Evolutionary conservation across 1,140 invertebrate genomes (phyloP).

Genomic region (Zaprionus camerounensis): DNA sequence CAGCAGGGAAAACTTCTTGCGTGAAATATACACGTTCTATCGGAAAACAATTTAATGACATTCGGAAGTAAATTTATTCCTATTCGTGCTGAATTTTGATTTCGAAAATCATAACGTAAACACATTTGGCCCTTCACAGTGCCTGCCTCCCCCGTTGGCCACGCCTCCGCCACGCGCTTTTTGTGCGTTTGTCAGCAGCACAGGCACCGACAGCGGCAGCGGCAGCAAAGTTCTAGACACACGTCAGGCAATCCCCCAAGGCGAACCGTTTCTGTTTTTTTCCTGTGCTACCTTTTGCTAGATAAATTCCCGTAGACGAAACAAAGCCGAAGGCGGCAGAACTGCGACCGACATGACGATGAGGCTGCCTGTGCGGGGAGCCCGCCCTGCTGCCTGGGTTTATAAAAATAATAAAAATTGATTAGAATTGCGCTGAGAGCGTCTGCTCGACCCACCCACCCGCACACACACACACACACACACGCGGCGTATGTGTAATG

Average conservation of each 20-base stretch:
- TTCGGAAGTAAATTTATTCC: conserved; percentile 84
- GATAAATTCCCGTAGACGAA: conserved; percentile 71
- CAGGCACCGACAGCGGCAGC: conserved; percentile 37
- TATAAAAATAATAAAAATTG: conserved; percentile 84
- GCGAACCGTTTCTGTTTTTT: conserved; percentile 67
- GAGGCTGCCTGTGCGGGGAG: background rate
- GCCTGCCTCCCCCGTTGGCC: background rate
- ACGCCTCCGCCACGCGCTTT: conserved; percentile 36
- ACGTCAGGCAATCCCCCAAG: conserved; percentile 65
- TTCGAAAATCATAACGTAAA: conserved; percentile 83
- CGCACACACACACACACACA: conserved; percentile 20
- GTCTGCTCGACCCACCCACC: background rate
- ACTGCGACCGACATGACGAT: conserved; percentile 16
- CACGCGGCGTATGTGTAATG: conserved; percentile 58
- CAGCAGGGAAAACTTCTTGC: conserved; percentile 60
- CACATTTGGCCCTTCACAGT: conserved; percentile 65
- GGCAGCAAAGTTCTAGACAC: conserved; percentile 36
- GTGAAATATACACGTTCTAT: conserved; percentile 83
- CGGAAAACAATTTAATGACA: conserved; percentile 84
- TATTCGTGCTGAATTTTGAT: conserved; percentile 84
- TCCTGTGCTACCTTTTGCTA: conserved; percentile 61
- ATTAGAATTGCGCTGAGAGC: conserved; percentile 78
- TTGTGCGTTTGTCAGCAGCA: conserved; percentile 73
- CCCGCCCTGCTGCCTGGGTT: conserved; percentile 55
- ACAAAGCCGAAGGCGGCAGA: conserved; percentile 61